Conservation (phyloP, 2,888 invertebrate species). For the Heterodera filipjevi region DNA sequence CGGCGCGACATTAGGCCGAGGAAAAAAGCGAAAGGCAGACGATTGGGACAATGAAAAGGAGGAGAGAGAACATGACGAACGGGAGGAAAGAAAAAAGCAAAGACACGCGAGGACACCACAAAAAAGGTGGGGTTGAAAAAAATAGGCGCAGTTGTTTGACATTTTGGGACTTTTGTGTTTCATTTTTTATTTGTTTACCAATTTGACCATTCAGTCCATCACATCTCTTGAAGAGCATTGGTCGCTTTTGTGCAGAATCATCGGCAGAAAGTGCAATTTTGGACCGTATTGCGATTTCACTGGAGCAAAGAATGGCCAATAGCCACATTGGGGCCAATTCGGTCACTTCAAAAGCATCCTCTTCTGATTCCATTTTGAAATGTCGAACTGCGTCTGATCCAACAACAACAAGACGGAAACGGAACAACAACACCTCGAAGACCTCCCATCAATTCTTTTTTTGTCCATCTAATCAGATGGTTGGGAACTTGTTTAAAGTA, state of each 20-base stretch:
- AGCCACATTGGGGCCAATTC: background rate
- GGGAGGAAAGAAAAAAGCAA: background rate
- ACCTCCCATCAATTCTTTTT: background rate
- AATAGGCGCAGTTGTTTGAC: too few species aligned
- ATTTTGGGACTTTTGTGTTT: background rate
- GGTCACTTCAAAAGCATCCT: background rate
- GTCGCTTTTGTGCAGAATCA: background rate
- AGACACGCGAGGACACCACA: background rate
- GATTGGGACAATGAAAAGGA: background rate
- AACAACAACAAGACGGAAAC: background rate
- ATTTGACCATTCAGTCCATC: too few species aligned
- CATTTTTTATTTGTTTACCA: background rate
- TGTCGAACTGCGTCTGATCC: background rate
- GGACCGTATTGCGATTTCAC: background rate
- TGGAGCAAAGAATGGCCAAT: background rate
- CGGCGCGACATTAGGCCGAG: background rate
- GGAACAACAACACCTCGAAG: background rate
- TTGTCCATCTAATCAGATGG: constrained; percentile 17
- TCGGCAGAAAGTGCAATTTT: background rate
- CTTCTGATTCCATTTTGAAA: background rate
- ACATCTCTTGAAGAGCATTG: background rate
- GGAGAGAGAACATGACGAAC: background rate
- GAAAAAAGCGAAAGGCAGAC: background rate
- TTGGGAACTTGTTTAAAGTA: constrained; percentile 30
- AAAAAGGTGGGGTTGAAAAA: too few species aligned